These are phyloP conservation scores for Habropoda laboriosa DNA, from an alignment of 1,140 invertebrate genomes.

Conservation along the genomic window DNA sequence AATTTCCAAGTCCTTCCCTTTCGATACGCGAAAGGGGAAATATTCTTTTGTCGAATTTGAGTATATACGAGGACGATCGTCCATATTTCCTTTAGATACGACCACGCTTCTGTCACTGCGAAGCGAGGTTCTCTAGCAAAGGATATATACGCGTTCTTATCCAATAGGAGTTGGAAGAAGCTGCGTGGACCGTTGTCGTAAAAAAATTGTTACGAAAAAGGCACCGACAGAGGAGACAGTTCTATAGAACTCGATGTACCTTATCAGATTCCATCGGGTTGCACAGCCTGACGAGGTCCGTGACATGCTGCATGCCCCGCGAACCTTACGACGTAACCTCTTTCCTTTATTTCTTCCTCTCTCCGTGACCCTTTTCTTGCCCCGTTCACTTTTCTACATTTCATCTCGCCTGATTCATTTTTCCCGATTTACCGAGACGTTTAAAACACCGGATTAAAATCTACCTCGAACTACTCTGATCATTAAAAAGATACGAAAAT, in stretches of 20 bases:
- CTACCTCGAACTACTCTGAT: no score
- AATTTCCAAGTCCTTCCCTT: no score
- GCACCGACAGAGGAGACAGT: constrained; percentile 6
- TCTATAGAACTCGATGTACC: constrained; percentile 3
- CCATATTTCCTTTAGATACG: no score
- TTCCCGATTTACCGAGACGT: no score
- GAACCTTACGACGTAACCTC: not conserved
- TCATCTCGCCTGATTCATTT: not conserved
- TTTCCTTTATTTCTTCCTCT: not conserved
- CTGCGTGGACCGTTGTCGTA: not conserved
- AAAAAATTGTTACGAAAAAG: constrained; percentile 15
- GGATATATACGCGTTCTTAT: not conserved
- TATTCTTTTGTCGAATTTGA: no score
- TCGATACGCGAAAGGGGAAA: no score
- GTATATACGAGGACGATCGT: not conserved
- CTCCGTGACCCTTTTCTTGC: not conserved
- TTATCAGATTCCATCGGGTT: constrained; percentile 39
- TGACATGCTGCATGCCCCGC: not conserved
- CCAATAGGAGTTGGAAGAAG: constrained; percentile 9
- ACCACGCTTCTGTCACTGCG: not conserved
- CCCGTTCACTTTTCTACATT: not conserved
- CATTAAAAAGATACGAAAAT: no score
- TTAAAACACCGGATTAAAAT: no score
- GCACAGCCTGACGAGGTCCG: constrained; percentile 14
- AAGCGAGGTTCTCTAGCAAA: no score